Evolutionary conservation across 2,113 vertebrate species (phyloP).

Genomic region (Delphinus delphis): DNA sequence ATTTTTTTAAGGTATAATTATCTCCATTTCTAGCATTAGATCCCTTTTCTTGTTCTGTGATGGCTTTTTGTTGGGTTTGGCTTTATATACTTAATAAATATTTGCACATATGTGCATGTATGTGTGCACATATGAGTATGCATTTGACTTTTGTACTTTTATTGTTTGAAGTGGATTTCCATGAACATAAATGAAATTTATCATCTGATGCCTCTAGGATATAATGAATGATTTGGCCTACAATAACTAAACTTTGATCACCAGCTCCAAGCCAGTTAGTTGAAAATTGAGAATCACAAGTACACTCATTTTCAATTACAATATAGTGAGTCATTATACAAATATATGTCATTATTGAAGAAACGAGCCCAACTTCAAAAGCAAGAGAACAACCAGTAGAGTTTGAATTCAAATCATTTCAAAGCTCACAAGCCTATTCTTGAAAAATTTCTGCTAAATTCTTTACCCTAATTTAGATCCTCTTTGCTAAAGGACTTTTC

Average conservation of each 20-base stretch:
- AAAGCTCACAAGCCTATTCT: background rate
- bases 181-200: background rate
- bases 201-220: background rate
- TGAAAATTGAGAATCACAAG: background rate
- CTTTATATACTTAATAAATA: background rate
- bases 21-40: background rate
- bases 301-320: background rate
- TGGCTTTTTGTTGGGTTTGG: background rate
- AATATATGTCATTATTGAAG: background rate
- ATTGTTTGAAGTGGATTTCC: background rate
- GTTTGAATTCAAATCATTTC: background rate
- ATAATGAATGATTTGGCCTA: background rate
- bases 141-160: background rate
- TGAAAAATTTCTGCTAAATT: conserved; percentile 20
- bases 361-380: background rate
- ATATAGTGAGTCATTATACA: background rate
- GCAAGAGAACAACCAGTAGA: conserved; percentile 2
- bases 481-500: conserved; percentile 9
- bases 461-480: background rate
- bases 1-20: background rate
- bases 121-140: background rate
- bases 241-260: background rate
- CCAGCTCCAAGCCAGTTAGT: background rate
- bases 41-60: background rate
- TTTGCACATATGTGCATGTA: background rate